Percentiles rank a stretch among this genome's conserved stretches.
phyloP scores from a whole-genome alignment of 2,797 vertebrate genomes.

The Hipposideros larvatus region DNA sequence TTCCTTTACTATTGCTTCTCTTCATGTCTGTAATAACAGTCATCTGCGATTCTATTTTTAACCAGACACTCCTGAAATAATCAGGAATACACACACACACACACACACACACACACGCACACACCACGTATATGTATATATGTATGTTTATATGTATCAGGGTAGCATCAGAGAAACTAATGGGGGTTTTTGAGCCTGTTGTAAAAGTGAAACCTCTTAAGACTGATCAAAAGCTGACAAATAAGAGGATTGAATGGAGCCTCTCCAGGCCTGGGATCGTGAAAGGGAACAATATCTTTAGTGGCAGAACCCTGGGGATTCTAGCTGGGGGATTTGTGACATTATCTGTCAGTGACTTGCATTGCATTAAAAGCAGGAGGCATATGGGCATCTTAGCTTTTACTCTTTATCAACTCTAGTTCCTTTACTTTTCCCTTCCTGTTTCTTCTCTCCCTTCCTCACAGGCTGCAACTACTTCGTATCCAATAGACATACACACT shows the following conservation, averaged over 20 bases:
- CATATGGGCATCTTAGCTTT: not conserved
- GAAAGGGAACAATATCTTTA: slow-evolving; percentile 5
- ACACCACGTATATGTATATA: no score
- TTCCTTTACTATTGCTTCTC: not conserved
- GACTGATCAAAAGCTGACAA: slow-evolving; percentile 26
- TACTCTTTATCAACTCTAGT: not conserved
- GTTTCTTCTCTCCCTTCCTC: not conserved
- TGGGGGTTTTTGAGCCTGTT: not conserved
- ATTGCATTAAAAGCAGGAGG: not conserved
- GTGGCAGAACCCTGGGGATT: not conserved
- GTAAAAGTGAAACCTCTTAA: slow-evolving; percentile 46
- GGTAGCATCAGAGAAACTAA: not conserved
- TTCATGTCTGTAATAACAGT: not conserved
- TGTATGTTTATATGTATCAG: no score
- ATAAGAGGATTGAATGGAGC: not conserved
- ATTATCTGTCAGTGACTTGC: not conserved
- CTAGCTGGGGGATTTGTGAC: not conserved
- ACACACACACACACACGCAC: not conserved
- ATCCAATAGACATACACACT: not conserved
- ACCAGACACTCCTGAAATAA: not conserved
- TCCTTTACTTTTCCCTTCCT: not conserved
- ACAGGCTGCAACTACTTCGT: not conserved
- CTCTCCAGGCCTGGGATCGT: not conserved
- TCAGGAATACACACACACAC: not conserved
- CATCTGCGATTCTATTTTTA: not conserved